Conservation (phyloP, 2,797 vertebrate genomes). For the Rhincodon typus region DNA sequence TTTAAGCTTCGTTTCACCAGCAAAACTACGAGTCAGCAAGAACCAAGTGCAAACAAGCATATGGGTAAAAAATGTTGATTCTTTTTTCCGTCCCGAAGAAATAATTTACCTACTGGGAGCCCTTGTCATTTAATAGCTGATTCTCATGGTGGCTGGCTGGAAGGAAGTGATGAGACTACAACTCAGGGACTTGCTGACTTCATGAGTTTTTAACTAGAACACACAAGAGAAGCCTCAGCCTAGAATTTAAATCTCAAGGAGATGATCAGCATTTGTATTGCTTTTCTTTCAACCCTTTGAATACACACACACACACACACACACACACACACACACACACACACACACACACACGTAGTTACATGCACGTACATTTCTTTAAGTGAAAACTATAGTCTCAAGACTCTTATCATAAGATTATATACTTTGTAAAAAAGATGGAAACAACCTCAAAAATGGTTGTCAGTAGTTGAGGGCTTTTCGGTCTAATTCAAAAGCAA, state of each 20-base stretch:
- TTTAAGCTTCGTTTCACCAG: neutral
- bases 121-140: neutral
- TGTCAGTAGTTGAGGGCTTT: no score
- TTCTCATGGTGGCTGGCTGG: neutral
- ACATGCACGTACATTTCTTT: neutral
- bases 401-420: no score
- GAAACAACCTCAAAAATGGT: no score
- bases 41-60: constrained; percentile 17
- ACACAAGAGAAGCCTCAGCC: neutral
- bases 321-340: neutral
- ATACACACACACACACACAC: neutral
- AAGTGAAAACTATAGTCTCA: neutral
- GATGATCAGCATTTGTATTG: neutral
- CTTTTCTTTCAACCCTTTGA: neutral
- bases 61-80: neutral
- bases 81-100: neutral
- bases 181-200: neutral
- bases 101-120: constrained; percentile 22
- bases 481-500: no score
- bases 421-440: no score
- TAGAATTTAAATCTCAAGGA: neutral
- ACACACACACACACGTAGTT: neutral
- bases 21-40: neutral
- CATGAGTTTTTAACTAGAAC: neutral
- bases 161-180: constrained; percentile 1